Base-by-base conservation (phyloP, 2,113 vertebrate genomes). In the Andinoacara biseriatus region DNA sequence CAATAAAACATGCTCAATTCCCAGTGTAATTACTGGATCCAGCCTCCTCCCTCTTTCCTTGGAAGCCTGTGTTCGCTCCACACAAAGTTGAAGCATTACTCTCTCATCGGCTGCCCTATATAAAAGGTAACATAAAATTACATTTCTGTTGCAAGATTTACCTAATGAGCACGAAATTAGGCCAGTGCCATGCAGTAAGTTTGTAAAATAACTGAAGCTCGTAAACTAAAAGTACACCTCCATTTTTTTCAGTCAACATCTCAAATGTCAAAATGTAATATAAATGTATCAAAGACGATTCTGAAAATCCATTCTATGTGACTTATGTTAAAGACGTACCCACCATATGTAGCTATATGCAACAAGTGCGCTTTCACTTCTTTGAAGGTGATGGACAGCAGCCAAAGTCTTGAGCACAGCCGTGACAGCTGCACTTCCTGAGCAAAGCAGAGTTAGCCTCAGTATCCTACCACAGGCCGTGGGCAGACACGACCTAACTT, bases 401-500 rank as follows among this genome's bases (percentile, higher is more conserved):
- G 88, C 90, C 93, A 93, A 88, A 89, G 90, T 87, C 80, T 76
- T 72, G 82, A 92, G 89, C 89, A 49, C n/a, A 92, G 89, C 89
- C 75, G 85, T 93, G 94, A 94, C 93, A 94, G 92, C 87, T 88
- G 78, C 13, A 24, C 78, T 96, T 95, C 94, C 94, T 95, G 92
- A 91, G 89, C 63, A 57, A 69, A 76, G 67, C 87, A 72, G 74
- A 67, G 80, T 82, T 61, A 75, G 88, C 52, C 89, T 90, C 80
- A 80, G 81, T 89, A 90, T 94, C 89, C 93, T 91, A 94, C 91
- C 90, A 80, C 90, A 95, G 89, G 75, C 93, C 59, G 82, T 88
- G 92, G 89, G 93, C 90, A 94, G 94, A 91, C 91, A 90, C 90
- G 89, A 93, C 92, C 91, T 91, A 87, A 94, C 94, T 95, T 95